phyloP scores from a whole-genome alignment of 2,113 vertebrate species.

The Indicator maculatus region DNA sequence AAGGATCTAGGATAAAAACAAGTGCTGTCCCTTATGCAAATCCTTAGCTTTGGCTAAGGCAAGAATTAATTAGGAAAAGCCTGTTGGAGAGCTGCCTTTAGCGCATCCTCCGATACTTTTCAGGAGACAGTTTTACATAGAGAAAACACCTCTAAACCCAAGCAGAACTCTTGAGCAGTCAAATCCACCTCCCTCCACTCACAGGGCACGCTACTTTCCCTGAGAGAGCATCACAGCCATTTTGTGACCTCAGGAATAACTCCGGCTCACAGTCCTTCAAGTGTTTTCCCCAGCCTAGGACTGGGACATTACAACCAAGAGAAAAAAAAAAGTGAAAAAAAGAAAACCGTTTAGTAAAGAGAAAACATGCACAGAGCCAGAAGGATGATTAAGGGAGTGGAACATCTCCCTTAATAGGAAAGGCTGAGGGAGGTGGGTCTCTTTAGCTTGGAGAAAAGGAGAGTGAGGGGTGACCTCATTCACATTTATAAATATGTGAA shows the following conservation, averaged over 20 bases:
- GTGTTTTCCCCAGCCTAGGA: not conserved
- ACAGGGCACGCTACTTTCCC: not conserved
- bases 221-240: fast-evolving
- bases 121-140: not conserved
- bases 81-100: not conserved
- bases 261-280: not conserved
- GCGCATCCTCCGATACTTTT: not conserved
- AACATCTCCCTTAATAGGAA: too few species aligned
- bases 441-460: too few species aligned
- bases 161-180: fast-evolving
- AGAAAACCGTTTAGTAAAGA: not conserved
- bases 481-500: too few species aligned
- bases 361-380: too few species aligned
- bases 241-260: not conserved
- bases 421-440: too few species aligned
- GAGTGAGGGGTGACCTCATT: too few species aligned
- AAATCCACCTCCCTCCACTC: fast-evolving
- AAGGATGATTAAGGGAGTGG: too few species aligned
- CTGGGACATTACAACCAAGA: not conserved
- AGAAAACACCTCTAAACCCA: not conserved
- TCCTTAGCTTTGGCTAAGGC: not conserved
- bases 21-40: not conserved
- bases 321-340: fast-evolving
- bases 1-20: not conserved
- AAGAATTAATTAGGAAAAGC: not conserved